Evolutionary conservation across 1,140 invertebrate species (phyloP).

Genomic region (honey bee (Apis mellifera)): DNA sequence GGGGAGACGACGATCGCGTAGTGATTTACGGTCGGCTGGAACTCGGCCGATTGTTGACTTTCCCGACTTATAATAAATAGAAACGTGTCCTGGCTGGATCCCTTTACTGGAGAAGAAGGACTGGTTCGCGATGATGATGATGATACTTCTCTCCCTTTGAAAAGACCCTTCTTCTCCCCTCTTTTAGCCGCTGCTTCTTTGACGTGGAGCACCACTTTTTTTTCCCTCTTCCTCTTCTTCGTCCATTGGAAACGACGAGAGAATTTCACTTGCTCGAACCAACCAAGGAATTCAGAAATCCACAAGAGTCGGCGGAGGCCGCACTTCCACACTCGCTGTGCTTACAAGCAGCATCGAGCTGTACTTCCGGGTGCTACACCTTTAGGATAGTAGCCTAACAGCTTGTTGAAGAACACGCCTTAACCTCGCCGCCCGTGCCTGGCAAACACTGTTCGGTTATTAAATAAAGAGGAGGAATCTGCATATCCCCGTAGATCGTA

Average conservation of each 20-base stretch:
- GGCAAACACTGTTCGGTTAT: constrained; percentile 25
- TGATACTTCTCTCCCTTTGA: not conserved
- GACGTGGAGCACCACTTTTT: constrained; percentile 14
- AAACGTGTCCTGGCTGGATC: constrained; percentile 7
- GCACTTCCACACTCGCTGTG: not conserved
- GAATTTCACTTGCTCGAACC: too few species aligned
- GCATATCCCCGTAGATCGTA: constrained; percentile 16
- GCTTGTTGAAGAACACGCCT: constrained; percentile 49
- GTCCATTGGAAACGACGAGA: not conserved
- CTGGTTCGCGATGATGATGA: constrained; percentile 11
- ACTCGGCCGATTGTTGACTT: constrained; percentile 43
- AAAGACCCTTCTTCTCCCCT: not conserved
- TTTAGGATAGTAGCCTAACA: constrained; percentile 38
- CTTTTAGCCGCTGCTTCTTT: not conserved
- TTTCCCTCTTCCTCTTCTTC: not conserved
- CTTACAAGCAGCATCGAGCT: not conserved
- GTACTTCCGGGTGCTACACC: constrained; percentile 32
- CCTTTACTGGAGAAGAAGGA: constrained; percentile 21
- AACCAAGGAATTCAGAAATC: not conserved
- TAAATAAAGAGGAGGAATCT: constrained; percentile 46
- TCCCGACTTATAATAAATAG: constrained; percentile 49
- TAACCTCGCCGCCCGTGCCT: constrained; percentile 33
- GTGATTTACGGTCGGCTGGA: constrained; percentile 36
- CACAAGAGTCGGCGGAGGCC: too few species aligned
- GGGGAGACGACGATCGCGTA: constrained; percentile 26